These are phyloP conservation scores for Cyprinella venusta DNA, from an alignment of 2,797 vertebrate species.

Conservation along the genomic window DNA sequence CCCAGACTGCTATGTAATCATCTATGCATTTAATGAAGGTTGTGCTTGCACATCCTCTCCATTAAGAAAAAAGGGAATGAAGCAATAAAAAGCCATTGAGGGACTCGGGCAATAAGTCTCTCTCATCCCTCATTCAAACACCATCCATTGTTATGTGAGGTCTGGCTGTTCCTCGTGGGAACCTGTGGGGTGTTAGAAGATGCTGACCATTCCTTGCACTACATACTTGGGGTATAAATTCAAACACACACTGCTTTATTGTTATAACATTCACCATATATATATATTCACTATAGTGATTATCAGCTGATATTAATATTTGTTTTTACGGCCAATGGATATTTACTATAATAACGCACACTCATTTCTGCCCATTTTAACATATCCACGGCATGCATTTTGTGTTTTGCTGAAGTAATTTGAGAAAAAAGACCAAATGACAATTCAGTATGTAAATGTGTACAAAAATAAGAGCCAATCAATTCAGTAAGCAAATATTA, in stretches of 20 bases:
- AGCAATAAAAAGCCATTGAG: slow-evolving; percentile 66
- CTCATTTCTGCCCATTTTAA: too few relatives aligned
- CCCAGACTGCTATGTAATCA: slow-evolving; percentile 54
- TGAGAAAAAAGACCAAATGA: too few relatives aligned
- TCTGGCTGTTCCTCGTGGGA: slow-evolving; percentile 22
- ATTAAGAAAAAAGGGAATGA: slow-evolving; percentile 51
- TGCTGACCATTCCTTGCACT: not conserved
- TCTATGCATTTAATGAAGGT: slow-evolving; percentile 68
- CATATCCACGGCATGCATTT: not conserved
- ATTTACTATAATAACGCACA: not conserved
- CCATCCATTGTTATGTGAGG: slow-evolving; percentile 36
- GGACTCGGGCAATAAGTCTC: slow-evolving; percentile 12
- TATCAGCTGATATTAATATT: not conserved
- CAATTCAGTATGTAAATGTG: too few relatives aligned
- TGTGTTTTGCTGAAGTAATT: not conserved
- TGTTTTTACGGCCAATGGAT: not conserved
- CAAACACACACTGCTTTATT: not conserved
- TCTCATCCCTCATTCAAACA: slow-evolving; percentile 12
- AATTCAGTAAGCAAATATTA: not conserved
- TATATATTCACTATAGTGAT: not conserved
- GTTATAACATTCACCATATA: not conserved
- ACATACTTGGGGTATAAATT: not conserved
- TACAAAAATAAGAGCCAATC: not conserved
- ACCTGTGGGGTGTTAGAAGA: slow-evolving; percentile 9
- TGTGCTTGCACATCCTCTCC: slow-evolving; percentile 55